Evolutionary conservation across 2,113 vertebrate species (phyloP).

Genomic region (Scolopax mira): DNA sequence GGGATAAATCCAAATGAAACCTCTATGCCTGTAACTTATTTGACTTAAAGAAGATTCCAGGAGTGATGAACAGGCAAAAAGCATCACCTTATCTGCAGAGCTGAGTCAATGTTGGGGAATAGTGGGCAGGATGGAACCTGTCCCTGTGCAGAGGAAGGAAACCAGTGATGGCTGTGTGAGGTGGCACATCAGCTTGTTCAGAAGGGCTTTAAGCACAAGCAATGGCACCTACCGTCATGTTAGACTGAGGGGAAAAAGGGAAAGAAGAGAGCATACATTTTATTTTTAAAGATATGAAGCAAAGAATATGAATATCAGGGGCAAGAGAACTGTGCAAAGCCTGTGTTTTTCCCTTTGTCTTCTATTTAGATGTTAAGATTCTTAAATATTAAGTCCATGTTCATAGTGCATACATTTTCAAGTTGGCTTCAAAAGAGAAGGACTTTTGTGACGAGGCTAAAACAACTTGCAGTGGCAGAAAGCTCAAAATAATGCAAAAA

Average conservation of each 20-base stretch:
- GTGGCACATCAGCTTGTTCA: neutral
- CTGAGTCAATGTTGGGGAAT: neutral
- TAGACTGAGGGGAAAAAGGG: neutral
- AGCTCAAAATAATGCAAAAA: neutral
- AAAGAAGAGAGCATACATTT: neutral
- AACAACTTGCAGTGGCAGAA: neutral
- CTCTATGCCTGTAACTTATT: neutral
- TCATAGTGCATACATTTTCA: neutral
- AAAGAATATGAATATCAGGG: neutral
- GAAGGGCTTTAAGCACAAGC: neutral
- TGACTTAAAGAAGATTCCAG: neutral
- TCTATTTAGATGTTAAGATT: neutral
- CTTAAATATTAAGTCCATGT: neutral
- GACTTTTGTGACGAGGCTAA: neutral
- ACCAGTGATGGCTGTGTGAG: neutral
- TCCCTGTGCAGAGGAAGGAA: neutral
- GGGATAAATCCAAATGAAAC: neutral
- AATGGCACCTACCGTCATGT: neutral
- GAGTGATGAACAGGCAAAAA: neutral
- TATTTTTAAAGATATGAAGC: neutral
- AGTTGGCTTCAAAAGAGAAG: neutral
- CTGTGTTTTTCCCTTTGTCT: neutral
- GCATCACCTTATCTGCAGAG: constrained; percentile 23
- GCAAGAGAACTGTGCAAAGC: neutral
- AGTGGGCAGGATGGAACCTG: neutral